Evolutionary conservation across 2,113 vertebrate species (phyloP).

Genomic region (Gasterosteus aculeatus): DNA sequence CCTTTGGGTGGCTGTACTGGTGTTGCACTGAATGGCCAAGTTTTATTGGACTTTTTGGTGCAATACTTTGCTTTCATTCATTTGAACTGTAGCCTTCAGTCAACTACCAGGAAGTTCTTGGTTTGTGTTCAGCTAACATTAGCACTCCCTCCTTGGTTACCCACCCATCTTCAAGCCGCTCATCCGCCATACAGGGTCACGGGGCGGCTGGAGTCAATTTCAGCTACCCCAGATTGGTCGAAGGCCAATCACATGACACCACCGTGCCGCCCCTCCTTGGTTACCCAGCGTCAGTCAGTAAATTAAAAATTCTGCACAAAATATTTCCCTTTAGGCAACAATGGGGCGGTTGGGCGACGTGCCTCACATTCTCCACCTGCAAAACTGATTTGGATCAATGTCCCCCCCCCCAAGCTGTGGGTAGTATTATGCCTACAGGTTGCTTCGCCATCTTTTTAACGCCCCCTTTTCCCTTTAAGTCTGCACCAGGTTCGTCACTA

Average conservation of each 20-base stretch:
- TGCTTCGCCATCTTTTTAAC: constrained; percentile 18
- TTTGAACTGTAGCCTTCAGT: background rate
- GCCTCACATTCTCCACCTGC: background rate
- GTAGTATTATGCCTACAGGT: constrained; percentile 9
- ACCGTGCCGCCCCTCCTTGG: background rate
- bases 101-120: background rate
- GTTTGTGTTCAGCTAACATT: background rate
- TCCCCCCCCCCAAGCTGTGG: background rate
- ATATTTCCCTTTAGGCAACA: too few relatives aligned
- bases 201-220: too few relatives aligned
- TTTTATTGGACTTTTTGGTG: too few relatives aligned
- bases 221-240: too few relatives aligned
- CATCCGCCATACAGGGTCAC: too few relatives aligned
- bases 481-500: constrained; percentile 47
- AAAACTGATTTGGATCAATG: background rate
- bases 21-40: too few relatives aligned
- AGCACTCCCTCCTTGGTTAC: background rate
- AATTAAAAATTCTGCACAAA: too few relatives aligned
- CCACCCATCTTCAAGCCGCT: background rate
- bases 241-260: too few relatives aligned
- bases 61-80: background rate
- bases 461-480: constrained; percentile 35
- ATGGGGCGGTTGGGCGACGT: background rate
- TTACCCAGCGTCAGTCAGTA: background rate
- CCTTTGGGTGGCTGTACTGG: too few relatives aligned